A percentile compares a stretch with the other conserved stretches of the same genome.
Evolutionary conservation across 2,797 vertebrate species (phyloP).

Genomic region (Squalus acanthias): DNA sequence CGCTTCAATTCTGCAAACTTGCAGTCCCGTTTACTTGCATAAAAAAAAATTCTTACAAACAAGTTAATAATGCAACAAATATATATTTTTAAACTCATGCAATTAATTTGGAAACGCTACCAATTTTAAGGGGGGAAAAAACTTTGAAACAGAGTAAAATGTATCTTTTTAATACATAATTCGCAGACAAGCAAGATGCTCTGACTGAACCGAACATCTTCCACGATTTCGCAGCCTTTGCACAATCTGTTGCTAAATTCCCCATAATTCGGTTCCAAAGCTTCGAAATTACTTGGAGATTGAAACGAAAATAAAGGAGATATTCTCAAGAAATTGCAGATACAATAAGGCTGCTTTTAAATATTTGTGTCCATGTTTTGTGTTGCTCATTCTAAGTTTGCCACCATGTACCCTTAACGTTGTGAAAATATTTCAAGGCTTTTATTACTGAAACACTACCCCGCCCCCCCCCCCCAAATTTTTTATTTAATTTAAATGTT

Average conservation of each 20-base stretch:
- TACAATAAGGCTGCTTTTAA: too few species aligned
- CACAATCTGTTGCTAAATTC: neutral
- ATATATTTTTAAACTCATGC: neutral
- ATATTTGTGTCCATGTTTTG: neutral
- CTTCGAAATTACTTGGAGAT: neutral
- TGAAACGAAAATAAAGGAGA: neutral
- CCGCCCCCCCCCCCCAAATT: neutral
- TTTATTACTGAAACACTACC: neutral
- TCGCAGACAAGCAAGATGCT: neutral
- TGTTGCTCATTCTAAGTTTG: neutral
- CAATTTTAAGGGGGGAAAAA: neutral
- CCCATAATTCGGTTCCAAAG: neutral
- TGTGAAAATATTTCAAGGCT: neutral
- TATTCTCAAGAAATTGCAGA: neutral
- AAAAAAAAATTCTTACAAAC: neutral
- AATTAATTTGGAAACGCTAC: neutral
- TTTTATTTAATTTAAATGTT: neutral
- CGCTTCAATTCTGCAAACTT: neutral
- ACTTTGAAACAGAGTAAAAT: neutral
- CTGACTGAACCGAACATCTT: neutral
- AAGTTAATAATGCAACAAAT: neutral
- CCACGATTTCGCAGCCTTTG: neutral
- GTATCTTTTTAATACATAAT: neutral
- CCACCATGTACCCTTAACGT: too few species aligned
- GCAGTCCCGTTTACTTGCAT: neutral